These are phyloP conservation scores for Caenorhabditis angaria DNA, from an alignment of 2,888 invertebrate genomes.

Conservation along the genomic window DNA sequence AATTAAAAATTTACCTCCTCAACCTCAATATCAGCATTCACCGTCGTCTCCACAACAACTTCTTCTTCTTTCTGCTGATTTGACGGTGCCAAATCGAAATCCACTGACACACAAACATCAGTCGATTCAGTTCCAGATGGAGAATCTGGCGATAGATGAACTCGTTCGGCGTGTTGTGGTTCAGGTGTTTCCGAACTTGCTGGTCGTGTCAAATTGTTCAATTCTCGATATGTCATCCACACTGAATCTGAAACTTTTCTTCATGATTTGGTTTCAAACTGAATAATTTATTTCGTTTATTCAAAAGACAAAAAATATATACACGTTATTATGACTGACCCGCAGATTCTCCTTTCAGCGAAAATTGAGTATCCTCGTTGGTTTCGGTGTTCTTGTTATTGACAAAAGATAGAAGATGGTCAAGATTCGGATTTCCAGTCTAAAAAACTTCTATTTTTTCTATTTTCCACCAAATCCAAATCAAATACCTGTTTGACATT, in stretches of 20 bases:
- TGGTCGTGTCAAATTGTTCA: not conserved
- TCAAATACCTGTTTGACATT: constrained; percentile 3
- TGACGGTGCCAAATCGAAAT: constrained; percentile 19
- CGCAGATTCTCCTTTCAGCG: not conserved
- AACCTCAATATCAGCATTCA: not conserved
- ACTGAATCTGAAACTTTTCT: not conserved
- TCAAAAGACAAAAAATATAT: not conserved
- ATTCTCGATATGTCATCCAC: not conserved
- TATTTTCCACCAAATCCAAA: too few species aligned
- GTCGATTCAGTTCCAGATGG: constrained; percentile 29
- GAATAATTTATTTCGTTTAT: not conserved
- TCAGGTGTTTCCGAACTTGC: constrained; percentile 12
- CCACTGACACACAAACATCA: constrained; percentile 24
- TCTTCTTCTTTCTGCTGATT: not conserved
- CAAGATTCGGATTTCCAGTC: constrained; percentile 16
- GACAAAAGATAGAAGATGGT: constrained; percentile 10
- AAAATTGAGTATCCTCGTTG: not conserved
- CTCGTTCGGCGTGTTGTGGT: constrained; percentile 33
- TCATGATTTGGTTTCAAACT: not conserved
- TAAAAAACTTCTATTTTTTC: constrained; percentile 15
- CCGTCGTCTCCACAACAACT: not conserved
- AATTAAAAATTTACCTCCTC: not conserved
- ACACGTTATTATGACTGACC: not conserved
- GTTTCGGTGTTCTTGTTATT: not conserved
- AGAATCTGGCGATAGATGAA: constrained; percentile 33